Evolutionary conservation across 2,888 invertebrate genomes (phyloP).

Genomic region (Harpalus rubripes): DNA sequence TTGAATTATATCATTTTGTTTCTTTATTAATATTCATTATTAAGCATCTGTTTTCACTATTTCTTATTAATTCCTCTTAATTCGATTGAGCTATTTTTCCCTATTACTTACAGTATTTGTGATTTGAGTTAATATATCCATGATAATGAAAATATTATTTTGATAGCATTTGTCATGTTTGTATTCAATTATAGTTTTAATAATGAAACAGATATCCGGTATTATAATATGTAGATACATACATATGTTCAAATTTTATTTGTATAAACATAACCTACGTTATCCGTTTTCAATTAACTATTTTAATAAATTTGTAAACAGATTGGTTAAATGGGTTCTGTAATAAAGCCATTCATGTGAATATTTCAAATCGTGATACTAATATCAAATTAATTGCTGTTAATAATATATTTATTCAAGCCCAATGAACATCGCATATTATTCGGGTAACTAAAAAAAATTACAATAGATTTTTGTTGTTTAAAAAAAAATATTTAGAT

Average conservation of each 20-base stretch:
- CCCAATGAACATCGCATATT: no score
- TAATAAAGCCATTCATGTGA: background rate
- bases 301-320: conserved; percentile 1
- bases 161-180: background rate
- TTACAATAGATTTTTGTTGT: no score
- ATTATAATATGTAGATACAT: no score
- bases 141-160: background rate
- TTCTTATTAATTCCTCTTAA: no score
- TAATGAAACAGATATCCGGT: background rate
- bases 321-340: background rate
- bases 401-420: conserved; percentile 7
- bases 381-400: background rate
- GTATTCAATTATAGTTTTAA: background rate
- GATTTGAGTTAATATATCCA: no score
- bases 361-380: background rate
- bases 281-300: background rate
- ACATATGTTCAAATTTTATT: background rate
- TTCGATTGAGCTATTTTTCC: no score
- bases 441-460: no score
- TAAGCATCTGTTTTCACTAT: no score
- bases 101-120: no score
- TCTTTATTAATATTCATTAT: no score
- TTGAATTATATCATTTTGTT: no score
- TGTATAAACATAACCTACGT: background rate
- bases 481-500: no score